Base-by-base conservation (phyloP, 2,113 vertebrate genomes). In the Dicaeum eximium region DNA sequence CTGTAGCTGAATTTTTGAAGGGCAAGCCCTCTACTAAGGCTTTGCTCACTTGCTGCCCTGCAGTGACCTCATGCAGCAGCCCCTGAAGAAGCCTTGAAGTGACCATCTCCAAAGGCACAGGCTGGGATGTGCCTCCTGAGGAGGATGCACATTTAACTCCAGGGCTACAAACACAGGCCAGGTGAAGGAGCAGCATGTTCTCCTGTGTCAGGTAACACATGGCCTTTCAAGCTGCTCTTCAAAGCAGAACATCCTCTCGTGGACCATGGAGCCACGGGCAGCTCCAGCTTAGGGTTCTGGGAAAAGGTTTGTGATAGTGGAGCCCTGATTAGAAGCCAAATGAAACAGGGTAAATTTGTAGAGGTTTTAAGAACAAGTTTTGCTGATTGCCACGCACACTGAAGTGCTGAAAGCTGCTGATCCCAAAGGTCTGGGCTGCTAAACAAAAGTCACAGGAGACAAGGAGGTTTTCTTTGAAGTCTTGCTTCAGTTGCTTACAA, bases 1-100 rank as follows among this genome's bases (percentile, higher is more conserved):
- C 57, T 74, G 66, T 15, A 38, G 60, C 30, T 92, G 30, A 51
- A 50, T 74, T 72, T 91, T 64, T 81, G 82, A 86, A 95, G 69
- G 64, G 20, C 50, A 75, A 71, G 42, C n/a, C 40, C n/a, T 58
- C 67, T 24, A 9, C 33, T 13, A 45, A 45, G 74, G 9, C 19
- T 65, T 65, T 37, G n/a, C 60, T 62, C 42, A 27, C 30, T 54
- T 45, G 42, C 38, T 93, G 64, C 79, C 74, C 62, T 45, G 50
- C 79, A 45, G 66, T 60, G 37, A 86, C 71, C 70, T 88, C 37
- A 6, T 48, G 37, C 40, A 69, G 73, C 48, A 56, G 45, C 64
- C 44, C 73, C 78, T 60, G 61, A 7, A 82, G 54, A 42, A 20
- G 23, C 62, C 54, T 13, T 61, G 66, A 77, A 87, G 78, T 22